Conservation (phyloP, 2,113 vertebrate species). For the Probosciger aterrimus region DNA sequence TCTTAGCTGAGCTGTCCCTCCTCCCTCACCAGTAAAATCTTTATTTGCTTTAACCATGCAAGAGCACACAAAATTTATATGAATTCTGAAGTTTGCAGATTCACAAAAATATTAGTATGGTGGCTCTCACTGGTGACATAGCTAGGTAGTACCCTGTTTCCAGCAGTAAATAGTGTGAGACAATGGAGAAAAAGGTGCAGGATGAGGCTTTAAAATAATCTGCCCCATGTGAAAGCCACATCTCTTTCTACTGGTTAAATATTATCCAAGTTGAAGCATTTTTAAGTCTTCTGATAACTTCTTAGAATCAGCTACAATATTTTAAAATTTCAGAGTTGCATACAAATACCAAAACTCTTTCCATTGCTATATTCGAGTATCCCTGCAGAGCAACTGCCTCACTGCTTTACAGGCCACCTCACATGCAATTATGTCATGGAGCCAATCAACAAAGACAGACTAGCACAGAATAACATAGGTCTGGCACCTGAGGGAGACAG, state of each 20-base stretch:
- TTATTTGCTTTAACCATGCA: not conserved
- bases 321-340: not conserved
- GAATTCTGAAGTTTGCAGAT: not conserved
- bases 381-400: not conserved
- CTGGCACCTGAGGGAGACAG: not conserved
- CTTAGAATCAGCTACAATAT: not conserved
- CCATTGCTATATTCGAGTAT: not conserved
- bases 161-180: not conserved
- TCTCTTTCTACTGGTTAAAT: not conserved
- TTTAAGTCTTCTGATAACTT: not conserved
- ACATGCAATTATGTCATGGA: fast-evolving
- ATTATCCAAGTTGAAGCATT: not conserved
- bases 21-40: not conserved
- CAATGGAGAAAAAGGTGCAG: not conserved
- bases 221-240: not conserved
- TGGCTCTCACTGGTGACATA: not conserved
- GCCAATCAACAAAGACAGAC: not conserved
- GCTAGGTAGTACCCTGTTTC: not conserved
- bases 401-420: not conserved
- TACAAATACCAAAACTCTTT: not conserved
- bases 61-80: not conserved
- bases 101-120: not conserved
- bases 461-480: not conserved
- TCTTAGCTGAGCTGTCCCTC: not conserved
- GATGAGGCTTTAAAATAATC: not conserved